Base-by-base conservation (phyloP, 2,797 vertebrate species). In the Sciaenops ocellatus region DNA sequence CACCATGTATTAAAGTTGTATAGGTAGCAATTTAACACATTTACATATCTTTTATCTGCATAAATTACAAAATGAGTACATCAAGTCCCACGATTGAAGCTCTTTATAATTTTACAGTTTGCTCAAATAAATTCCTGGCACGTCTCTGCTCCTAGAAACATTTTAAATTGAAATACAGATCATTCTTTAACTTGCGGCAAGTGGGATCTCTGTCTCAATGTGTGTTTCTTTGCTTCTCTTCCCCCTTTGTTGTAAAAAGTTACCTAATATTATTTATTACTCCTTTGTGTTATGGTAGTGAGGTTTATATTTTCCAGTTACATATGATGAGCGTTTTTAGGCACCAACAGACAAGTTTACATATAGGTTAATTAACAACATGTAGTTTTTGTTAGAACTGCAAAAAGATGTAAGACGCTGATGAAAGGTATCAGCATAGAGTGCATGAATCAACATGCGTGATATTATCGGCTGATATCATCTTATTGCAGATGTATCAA, bases 171-270 rank as follows among this genome's bases (percentile, higher is more conserved):
- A 72, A 61, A 22, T 54, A 59, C 12, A 44, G 47, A 64, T 47
- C 42, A 51, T 61, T 16, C 24, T n/a, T 67, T 67, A 68, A 54
- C 15, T 44, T 0, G 11, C 24, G 30, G 38, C 57, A 57, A 69
- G 13, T 57, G 22, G 60, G 1, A 2, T 18, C 46, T 63, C 12
- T 46, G 12, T n/a, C 24, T 24, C 3, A n/a, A 2, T 34, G n/a
- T 44, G 17, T 69, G 8, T 55, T 59, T 68, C 4, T 56, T 30
- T 54, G 12, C 20, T 18, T 55, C 18, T 38, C 17, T 64, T 59
- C 48, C 20, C 10, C 17, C 10, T 64, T 72, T 73, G 5, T 59
- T 80, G 11, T 57, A 64, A 47, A 63, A 60, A 26, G 9, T 51
- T 24, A 11, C 17, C 30, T 8, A 12, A 28, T 56, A 28, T 51